phyloP scores from a whole-genome alignment of 2,797 vertebrate genomes.

The Rhodeus uyekii region DNA sequence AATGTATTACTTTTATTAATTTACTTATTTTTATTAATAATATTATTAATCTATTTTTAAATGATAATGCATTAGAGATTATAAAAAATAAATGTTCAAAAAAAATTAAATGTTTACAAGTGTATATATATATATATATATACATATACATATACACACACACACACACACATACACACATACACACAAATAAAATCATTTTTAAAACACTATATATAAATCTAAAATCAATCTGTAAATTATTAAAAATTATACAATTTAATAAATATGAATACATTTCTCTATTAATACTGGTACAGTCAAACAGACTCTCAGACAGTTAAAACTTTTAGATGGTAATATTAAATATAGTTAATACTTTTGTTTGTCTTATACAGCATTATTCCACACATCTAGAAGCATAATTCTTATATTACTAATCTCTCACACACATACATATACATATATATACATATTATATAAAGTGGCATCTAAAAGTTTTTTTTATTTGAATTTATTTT shows the following conservation, averaged over 20 bases:
- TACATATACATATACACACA: too few relatives aligned
- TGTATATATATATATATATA: too few relatives aligned
- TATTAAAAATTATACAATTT: neutral
- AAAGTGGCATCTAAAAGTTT: too few relatives aligned
- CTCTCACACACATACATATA: neutral
- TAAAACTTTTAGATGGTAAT: neutral
- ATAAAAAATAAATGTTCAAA: too few relatives aligned
- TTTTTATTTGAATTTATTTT: too few relatives aligned
- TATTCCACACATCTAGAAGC: neutral
- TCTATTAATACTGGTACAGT: neutral
- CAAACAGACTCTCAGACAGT: neutral
- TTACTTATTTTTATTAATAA: neutral
- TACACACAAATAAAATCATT: too few relatives aligned
- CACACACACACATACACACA: too few relatives aligned
- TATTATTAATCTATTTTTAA: neutral
- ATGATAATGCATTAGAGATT: too few relatives aligned
- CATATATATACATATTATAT: too few relatives aligned
- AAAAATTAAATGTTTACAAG: too few relatives aligned
- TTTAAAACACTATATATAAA: too few relatives aligned
- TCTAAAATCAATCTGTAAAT: neutral
- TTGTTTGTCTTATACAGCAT: neutral
- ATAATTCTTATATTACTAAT: neutral
- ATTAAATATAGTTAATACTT: neutral
- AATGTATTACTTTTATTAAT: neutral
- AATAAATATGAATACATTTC: neutral